Base-by-base conservation (phyloP, 92 coral and sea anemone genomes). In the Nematostella vectensis region DNA sequence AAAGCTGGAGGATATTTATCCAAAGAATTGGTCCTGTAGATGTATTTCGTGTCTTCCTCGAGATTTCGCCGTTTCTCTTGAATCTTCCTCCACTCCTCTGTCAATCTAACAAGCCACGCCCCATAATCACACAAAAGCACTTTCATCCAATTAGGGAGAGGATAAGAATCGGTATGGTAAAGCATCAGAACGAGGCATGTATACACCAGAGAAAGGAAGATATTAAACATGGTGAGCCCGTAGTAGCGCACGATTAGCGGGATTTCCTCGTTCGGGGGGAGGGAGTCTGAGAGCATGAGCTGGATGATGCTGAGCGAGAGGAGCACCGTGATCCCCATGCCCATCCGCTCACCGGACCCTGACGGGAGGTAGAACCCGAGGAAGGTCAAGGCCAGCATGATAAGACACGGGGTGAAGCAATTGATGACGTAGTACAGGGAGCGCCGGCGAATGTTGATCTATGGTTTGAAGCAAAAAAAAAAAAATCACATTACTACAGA, bases 261-360 rank as follows among this genome's bases (percentile, higher is more conserved):
- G 2, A 85, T 74, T 47, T 85, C 95, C 36, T 87, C 84, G 11
- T 87, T 85, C 0, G 95, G 95, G 1, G 95, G 95, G 24, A 85
- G 77, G 3, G 95, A 80, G 27, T 85, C 88, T 0, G 95, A 85
- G 13, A 85, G 52, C 68, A 85, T 85, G 31, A 85, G 68, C 58
- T 85, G 95, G 10, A 85, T 81, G n/a, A 85, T 85, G 22, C 95
- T 85, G n/a, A 85, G 50, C 2, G 95, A 85, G 16, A 85, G 54
- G 29, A 85, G 33, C 42, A 85, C 88, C 29, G 95, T 85, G 36
- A 85, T 85, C 31, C 95, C 95, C 1, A 85, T 88, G 1, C 95
- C 88, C 95, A 85, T 85, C 9, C 95, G 74, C 45, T 85, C 95
- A 4, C 95, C 95, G 18, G 88, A 81, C 40, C 80, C 95, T 20